Percentiles rank a stretch among this genome's conserved stretches.
Conservation (phyloP, 1,140 invertebrate genomes). For the Papilio polyxenes region DNA sequence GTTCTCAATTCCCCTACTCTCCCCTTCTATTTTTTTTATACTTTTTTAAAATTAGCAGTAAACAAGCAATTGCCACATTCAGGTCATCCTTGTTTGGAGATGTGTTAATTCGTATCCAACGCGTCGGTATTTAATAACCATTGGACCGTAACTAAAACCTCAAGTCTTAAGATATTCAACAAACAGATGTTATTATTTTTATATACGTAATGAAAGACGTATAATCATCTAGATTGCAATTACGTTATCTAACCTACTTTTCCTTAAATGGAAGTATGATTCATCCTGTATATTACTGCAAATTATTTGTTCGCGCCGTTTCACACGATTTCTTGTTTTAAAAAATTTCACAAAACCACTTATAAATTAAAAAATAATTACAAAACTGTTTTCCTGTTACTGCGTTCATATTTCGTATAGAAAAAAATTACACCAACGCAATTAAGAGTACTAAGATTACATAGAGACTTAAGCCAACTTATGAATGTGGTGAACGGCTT, state of each 20-base stretch:
- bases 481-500: background rate
- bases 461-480: background rate
- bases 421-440: background rate
- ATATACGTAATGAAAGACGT: constrained; percentile 10
- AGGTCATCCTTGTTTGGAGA: background rate
- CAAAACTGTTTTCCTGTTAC: too few relatives aligned
- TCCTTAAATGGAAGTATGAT: constrained; percentile 22
- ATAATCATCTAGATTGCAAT: constrained; percentile 17
- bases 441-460: background rate
- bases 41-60: background rate
- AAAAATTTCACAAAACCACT: constrained; percentile 3
- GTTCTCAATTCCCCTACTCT: too few relatives aligned
- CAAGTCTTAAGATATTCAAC: background rate
- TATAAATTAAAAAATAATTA: background rate
- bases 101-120: background rate
- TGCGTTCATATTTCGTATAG: background rate
- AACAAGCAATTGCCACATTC: background rate
- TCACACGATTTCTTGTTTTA: constrained; percentile 26
- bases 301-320: background rate
- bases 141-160: background rate
- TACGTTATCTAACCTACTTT: constrained; percentile 27
- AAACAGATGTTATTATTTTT: constrained; percentile 6
- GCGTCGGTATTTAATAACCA: background rate
- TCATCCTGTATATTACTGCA: constrained; percentile 3
- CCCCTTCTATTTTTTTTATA: too few relatives aligned